Evolutionary conservation across 2,888 invertebrate species (phyloP), one percentile per base, ranked within the genome.

Genomic region (Pegoplata infirma): DNA sequence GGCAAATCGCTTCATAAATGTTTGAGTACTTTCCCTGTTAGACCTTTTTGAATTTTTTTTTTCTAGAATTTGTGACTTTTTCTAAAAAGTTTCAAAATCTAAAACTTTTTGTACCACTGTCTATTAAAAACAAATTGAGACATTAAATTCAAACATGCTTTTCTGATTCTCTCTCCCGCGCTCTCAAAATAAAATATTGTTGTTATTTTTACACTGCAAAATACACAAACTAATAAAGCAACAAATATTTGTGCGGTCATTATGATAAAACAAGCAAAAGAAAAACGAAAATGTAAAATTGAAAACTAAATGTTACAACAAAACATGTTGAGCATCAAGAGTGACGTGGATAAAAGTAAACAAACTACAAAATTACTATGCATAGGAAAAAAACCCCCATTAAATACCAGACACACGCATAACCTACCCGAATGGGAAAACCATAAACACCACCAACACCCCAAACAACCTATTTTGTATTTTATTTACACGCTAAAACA

Each of bases 291-390:
- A 19, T 12, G 12, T 5, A 64, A 36, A 40, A n/a, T n/a, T n/a
- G n/a, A 56, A 47, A 32, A 17, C 32, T 49, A 3, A 28, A 12
- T 40, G 36, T 40, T 40, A 40, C 36, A 40, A 40, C n/a, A 28
- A 51, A 19, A 55, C 17, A 47, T 51, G 40, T 56, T 64, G 14
- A 55, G 32, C 40, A 36, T 46, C 19, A 74, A 40, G 23, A 61
- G 53, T 77, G 72, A 73, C 72, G 72, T 74, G 55, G n/a, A 51
- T 36, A 67, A 67, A 79, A 25, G 51, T 79, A 79, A 74, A 79
- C 78, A 79, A 79, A 68, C 32, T 32, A 63, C 16, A 61, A 23
- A 12, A 25, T n/a, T 19, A 40, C 32, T 16, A 67, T 23, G 36
- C 16, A 36, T 36, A 53, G 36, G 14, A 21, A 32, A 19, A 1